Evolutionary conservation across 2,113 vertebrate species (phyloP), one percentile per base, ranked within the genome.

Genomic region (Nibea albiflora): DNA sequence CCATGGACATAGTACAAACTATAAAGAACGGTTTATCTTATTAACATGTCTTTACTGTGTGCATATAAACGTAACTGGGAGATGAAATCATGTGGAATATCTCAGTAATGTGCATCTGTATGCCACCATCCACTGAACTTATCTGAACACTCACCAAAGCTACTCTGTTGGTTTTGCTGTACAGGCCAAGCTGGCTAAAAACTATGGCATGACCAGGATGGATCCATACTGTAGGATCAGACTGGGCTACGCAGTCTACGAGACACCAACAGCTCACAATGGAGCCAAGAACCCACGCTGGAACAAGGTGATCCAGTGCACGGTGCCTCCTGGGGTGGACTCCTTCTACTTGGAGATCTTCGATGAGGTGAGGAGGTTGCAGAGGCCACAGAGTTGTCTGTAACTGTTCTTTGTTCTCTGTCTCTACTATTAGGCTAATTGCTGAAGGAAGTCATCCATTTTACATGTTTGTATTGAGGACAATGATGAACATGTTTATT

Each of bases 331-430:
- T 0, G 97, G 97, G 0, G 97, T 99, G 69, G 98, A 99, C 85
- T 98, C 98, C 0, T 99, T 99, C 93, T 99, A 99, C 90, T 93
- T 99, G 85, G 98, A 99, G 93, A 98, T 99, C 90, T 99, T 99
- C 49, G 98, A 99, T 74, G 98, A 99, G 98, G 98, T 99, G 65
- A 94, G 95, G 15, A 24, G 56, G 31, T 61, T 11, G 15, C 61
- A 4, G 3, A 26, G 35, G 35, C 35, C 35, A 39, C 7, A 9
- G 31, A 35, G 35, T 39, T 39, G 35, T 39, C 7, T 7, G 8
- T 39, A 7, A 39, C 35, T 8, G 8, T 39, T 9, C 35, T 39
- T 7, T 54, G 22, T 53, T 69, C 3, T 50, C 15, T 15, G 11
- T 14, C 0, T 47, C 15, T 28, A 26, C 15, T 49, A 26, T 26